Evolutionary conservation across 2,797 vertebrate species (phyloP).

Genomic region (Myotis daubentonii): DNA sequence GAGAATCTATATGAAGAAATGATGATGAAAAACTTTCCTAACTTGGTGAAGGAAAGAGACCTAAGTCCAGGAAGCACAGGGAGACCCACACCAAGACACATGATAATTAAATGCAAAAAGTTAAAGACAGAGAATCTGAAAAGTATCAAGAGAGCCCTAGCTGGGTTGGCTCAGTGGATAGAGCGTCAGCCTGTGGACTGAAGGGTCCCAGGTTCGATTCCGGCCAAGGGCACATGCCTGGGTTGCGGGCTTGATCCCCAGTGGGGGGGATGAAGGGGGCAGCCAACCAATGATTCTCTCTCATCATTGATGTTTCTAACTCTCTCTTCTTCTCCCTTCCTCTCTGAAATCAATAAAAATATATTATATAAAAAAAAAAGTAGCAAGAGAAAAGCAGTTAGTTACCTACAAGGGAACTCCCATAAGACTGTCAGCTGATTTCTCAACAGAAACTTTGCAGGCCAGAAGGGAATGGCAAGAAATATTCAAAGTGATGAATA

Average conservation of each 20-base stretch:
- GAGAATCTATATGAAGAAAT: not conserved
- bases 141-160: not conserved
- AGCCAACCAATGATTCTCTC: too few relatives aligned
- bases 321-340: too few relatives aligned
- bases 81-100: not conserved
- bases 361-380: not conserved
- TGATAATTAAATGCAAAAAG: not conserved
- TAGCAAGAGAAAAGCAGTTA: not conserved
- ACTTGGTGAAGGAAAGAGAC: not conserved
- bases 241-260: too few relatives aligned
- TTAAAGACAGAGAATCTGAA: not conserved
- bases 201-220: too few relatives aligned
- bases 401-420: not conserved
- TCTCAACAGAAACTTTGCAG: not conserved
- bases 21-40: not conserved
- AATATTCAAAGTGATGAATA: not conserved
- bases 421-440: not conserved
- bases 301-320: too few relatives aligned
- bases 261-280: too few relatives aligned
- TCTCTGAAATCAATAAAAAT: not conserved
- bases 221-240: too few relatives aligned
- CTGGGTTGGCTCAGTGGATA: too few relatives aligned
- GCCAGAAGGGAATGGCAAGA: not conserved
- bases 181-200: too few relatives aligned
- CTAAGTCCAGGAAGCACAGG: not conserved